Evolutionary conservation across 2,888 invertebrate species (phyloP).

Genomic region (Archips crataeganus): DNA sequence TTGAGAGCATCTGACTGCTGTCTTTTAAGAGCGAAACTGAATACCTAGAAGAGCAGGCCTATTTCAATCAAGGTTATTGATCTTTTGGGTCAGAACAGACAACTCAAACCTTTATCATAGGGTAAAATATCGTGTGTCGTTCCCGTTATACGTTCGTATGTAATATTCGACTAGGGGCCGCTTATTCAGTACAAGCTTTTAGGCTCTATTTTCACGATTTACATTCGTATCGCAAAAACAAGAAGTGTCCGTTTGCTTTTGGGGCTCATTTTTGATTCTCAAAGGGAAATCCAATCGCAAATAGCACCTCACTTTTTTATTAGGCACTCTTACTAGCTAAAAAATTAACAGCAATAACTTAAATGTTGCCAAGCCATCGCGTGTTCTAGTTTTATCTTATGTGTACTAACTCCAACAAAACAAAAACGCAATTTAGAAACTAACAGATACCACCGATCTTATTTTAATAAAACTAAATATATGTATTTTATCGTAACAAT

Average conservation of each 20-base stretch:
- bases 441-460: too few species aligned
- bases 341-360: neutral
- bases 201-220: slow-evolving; percentile 3
- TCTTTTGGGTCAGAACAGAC: slow-evolving; percentile 5
- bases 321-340: neutral
- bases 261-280: slow-evolving; percentile 1
- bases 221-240: slow-evolving; percentile 9
- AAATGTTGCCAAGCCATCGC: neutral
- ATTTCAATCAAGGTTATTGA: slow-evolving; percentile 6
- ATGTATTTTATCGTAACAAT: too few species aligned
- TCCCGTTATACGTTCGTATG: slow-evolving; percentile 7
- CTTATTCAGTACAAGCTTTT: slow-evolving; percentile 7
- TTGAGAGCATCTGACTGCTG: neutral
- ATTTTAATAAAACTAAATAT: too few species aligned
- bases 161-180: slow-evolving; percentile 6
- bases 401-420: too few species aligned
- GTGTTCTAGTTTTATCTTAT: too few species aligned
- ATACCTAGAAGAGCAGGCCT: slow-evolving; percentile 13
- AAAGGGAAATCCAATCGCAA: slow-evolving; percentile 3
- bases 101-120: slow-evolving; percentile 12
- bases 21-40: neutral
- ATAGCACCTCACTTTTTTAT: neutral
- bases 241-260: neutral
- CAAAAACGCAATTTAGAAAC: neutral
- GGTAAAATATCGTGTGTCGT: slow-evolving; percentile 18